Conservation (phyloP, 2,888 invertebrate genomes). For the Danaus chrysippus region DNA sequence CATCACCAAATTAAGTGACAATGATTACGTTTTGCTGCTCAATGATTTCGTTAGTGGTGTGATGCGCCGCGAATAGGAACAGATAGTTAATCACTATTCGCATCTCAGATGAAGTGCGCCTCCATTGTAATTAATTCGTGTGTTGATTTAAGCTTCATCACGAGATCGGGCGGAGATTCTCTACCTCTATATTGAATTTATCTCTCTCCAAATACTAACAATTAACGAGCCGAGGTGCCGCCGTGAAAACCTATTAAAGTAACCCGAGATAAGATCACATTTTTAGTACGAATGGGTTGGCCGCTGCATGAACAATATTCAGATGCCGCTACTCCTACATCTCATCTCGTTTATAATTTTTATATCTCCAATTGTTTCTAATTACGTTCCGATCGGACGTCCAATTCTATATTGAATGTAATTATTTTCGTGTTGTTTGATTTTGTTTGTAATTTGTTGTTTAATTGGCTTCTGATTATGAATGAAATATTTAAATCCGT, state of each 20-base stretch:
- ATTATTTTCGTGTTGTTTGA: conserved; percentile 60
- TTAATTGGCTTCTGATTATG: conserved; percentile 69
- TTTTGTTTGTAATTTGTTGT: conserved; percentile 70
- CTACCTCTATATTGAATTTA: conserved; percentile 66
- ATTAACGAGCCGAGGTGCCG: conserved; percentile 70
- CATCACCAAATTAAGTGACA: neutral
- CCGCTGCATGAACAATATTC: conserved; percentile 65
- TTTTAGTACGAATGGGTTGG: conserved; percentile 73
- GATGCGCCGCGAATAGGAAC: conserved; percentile 42
- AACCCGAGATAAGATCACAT: conserved; percentile 72
- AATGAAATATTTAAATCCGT: conserved; percentile 43
- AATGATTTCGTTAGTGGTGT: conserved; percentile 43
- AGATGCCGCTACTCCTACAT: conserved; percentile 61
- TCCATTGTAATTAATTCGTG: conserved; percentile 74
- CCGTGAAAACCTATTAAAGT: conserved; percentile 77
- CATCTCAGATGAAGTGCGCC: conserved; percentile 72
- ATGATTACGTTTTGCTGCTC: conserved; percentile 1
- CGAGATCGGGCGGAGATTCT: conserved; percentile 47
- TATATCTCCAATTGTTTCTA: conserved; percentile 74
- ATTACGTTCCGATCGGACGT: conserved; percentile 72
- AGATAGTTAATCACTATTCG: conserved; percentile 71
- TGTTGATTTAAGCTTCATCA: conserved; percentile 77
- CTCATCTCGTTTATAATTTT: conserved; percentile 61
- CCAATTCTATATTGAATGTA: conserved; percentile 71
- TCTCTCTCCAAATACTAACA: conserved; percentile 55